phyloP scores from a whole-genome alignment of 2,113 vertebrate species.

The Tenebrosternarchus preto region DNA sequence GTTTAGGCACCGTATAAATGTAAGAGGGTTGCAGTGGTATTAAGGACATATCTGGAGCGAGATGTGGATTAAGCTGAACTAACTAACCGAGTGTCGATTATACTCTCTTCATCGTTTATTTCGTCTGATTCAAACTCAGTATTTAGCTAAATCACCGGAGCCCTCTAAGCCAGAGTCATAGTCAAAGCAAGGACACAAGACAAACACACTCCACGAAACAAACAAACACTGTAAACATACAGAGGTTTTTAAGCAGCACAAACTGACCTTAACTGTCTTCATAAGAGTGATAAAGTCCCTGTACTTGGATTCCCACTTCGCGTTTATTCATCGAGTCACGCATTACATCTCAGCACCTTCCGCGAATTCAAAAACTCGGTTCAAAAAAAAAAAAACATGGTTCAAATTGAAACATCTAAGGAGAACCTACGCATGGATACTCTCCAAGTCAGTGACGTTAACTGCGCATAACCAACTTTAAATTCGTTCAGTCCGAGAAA shows the following conservation, averaged over 20 bases:
- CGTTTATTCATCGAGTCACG: conserved; percentile 19
- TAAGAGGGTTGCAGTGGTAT: too few species aligned
- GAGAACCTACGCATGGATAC: background rate
- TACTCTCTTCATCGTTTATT: too few species aligned
- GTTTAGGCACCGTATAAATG: too few species aligned
- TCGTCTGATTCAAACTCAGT: too few species aligned
- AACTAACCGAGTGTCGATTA: too few species aligned
- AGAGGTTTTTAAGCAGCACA: background rate
- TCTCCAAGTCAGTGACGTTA: background rate
- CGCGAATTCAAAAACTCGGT: conserved; percentile 1
- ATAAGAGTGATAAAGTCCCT: conserved; percentile 37
- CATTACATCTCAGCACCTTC: background rate
- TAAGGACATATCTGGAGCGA: too few species aligned
- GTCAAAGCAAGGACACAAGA: background rate
- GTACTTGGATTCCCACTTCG: conserved; percentile 4
- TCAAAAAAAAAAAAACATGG: too few species aligned
- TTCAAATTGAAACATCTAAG: background rate
- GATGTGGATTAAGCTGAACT: too few species aligned
- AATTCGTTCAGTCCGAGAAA: background rate
- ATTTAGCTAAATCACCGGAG: too few species aligned
- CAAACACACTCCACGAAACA: background rate
- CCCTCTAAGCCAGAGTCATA: too few species aligned
- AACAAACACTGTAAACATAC: too few species aligned
- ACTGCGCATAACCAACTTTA: background rate
- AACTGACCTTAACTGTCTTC: conserved; percentile 52